Evolutionary conservation across 2,797 vertebrate species (phyloP).

Genomic region (Hippopotamyrus pictus): DNA sequence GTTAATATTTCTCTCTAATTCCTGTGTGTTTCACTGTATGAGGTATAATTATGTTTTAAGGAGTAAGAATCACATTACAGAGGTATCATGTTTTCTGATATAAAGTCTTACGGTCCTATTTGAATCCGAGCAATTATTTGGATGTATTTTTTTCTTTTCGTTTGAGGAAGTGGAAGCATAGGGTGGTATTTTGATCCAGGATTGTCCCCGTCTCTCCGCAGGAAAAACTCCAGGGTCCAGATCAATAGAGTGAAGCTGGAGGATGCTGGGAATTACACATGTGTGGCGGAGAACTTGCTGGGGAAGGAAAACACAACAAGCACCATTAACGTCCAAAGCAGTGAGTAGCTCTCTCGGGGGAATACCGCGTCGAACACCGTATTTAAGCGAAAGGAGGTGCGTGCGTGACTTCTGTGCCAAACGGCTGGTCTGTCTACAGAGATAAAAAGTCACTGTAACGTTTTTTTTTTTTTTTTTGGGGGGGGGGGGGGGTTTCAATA

Average conservation of each 20-base stretch:
- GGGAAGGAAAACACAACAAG: conserved; percentile 83
- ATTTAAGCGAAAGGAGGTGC: neutral
- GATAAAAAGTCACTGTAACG: neutral
- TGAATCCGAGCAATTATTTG: neutral
- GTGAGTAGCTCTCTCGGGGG: conserved; percentile 66
- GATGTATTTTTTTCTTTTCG: neutral
- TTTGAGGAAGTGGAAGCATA: neutral
- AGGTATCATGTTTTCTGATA: neutral
- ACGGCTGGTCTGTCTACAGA: neutral
- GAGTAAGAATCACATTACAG: neutral
- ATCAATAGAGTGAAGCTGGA: conserved; percentile 86
- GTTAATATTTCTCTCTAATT: neutral
- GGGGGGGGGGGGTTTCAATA: neutral
- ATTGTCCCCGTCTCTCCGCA: conserved; percentile 41
- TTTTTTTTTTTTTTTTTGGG: neutral
- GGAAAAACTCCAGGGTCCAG: conserved; percentile 92
- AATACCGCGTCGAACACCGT: neutral
- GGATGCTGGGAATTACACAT: conserved; percentile 94
- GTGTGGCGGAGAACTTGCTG: conserved; percentile 84
- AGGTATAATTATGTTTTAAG: conserved; percentile 6
- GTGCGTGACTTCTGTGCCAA: neutral
- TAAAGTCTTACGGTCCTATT: neutral
- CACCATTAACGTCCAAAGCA: conserved; percentile 87
- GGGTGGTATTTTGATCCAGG: neutral
- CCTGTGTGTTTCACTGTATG: neutral